A percentile compares a stretch with the other conserved stretches of the same genome.
Conservation (phyloP, 2,888 invertebrate genomes). For the Cephus spinipes region DNA sequence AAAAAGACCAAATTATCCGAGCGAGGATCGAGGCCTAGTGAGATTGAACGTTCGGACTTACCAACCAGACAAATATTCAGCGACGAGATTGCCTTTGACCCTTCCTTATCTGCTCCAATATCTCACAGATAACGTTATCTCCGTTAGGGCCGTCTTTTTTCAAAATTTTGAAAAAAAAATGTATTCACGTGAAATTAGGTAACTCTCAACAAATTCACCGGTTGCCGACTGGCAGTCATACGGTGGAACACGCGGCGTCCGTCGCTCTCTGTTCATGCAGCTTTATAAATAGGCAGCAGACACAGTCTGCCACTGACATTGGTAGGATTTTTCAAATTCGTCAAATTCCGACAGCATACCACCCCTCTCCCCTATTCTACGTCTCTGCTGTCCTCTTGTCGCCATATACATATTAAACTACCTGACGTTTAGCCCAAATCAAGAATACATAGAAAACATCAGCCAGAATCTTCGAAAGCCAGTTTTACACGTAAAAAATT, state of each 20-base stretch:
- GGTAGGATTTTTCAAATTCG: constrained; percentile 51
- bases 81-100: neutral
- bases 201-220: neutral
- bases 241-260: neutral
- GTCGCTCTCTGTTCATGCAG: constrained; percentile 10
- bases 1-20: neutral
- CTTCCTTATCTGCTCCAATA: neutral
- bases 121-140: neutral
- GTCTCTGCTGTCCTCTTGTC: neutral
- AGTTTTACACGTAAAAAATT: too few relatives aligned
- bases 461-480: neutral
- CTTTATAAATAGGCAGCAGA: constrained; percentile 36
- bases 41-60: neutral
- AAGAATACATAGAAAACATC: too few relatives aligned
- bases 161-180: neutral
- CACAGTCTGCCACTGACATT: constrained; percentile 40
- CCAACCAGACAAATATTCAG: neutral
- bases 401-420: neutral
- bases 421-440: neutral
- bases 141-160: neutral
- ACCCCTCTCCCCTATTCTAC: neutral
- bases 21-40: neutral
- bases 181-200: neutral
- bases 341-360: constrained; percentile 36
- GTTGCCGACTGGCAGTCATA: neutral